Percentiles rank a stretch among this genome's conserved stretches.
Conservation (phyloP, 2,888 invertebrate genomes). For the Branchellion lobata region DNA sequence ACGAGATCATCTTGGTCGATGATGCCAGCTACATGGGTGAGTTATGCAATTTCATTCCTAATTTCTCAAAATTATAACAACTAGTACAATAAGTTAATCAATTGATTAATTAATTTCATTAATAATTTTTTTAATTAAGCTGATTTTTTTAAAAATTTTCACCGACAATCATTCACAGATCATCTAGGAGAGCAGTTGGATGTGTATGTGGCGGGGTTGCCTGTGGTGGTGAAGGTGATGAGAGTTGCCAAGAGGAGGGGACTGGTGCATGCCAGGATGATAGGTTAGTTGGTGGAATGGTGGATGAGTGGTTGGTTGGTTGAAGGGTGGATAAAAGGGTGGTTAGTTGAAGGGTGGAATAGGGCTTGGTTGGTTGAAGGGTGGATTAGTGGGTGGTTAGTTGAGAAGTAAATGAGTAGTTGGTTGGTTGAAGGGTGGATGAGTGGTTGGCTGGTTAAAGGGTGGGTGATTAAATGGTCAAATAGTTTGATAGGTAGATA, state of each 20-base stretch:
- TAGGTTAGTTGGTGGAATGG: constrained; percentile 70
- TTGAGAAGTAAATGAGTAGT: too few relatives aligned
- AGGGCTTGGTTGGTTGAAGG: too few relatives aligned
- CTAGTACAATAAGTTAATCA: background rate
- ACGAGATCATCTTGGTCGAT: constrained; percentile 94
- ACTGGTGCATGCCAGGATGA: constrained; percentile 86
- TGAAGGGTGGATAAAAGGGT: too few relatives aligned
- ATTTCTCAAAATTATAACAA: background rate
- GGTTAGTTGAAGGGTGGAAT: too few relatives aligned
- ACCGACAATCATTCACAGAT: constrained; percentile 53
- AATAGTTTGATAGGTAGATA: too few relatives aligned
- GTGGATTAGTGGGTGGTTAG: too few relatives aligned
- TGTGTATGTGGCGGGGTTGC: constrained; percentile 80
- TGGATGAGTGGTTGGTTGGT: too few relatives aligned
- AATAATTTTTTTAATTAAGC: background rate
- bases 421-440: too few relatives aligned
- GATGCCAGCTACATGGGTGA: constrained; percentile 76
- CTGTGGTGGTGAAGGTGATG: constrained; percentile 80
- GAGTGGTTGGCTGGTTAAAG: too few relatives aligned
- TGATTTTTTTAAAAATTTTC: background rate
- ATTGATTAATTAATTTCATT: background rate
- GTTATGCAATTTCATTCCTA: background rate
- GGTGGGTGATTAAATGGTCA: too few relatives aligned
- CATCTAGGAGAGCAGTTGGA: constrained; percentile 85
- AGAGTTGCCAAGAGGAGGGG: constrained; percentile 91